Evolutionary conservation across 2,797 vertebrate species (phyloP), one percentile per base, ranked within the genome.

Genomic region (Poeciliopsis turneri): DNA sequence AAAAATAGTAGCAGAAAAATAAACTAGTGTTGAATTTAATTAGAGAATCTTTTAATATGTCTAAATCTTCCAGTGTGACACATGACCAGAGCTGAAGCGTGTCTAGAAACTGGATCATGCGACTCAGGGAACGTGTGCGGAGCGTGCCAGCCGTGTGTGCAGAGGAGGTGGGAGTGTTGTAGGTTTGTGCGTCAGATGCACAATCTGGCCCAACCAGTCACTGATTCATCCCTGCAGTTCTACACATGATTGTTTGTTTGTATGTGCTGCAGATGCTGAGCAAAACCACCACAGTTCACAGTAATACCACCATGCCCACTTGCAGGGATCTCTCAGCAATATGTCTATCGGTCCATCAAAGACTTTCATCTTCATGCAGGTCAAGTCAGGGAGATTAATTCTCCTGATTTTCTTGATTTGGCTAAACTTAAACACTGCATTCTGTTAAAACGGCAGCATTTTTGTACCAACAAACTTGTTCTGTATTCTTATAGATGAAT

Each of bases 241-340:
- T 78, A 20, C 78, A 92, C 82, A 18, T 77, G 39, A 41, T 41
- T 41, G 76, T 66, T 61, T 81, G 74, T 70, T n/a, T 71, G 78
- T 76, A 13, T 66, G 61, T 73, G 75, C 47, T 51, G 85, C 74
- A 82, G 76, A 87, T 66, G 11, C 55, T 72, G 78, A 86, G 46
- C 39, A 0, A 72, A 61, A 91, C 87, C 85, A 85, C 83, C 89
- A 86, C 86, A 89, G 90, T 89, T 84, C 90, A 88, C 76, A 85
- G 86, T 51, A 30, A 75, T 49, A 87, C 77, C 74, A 85, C 83
- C 71, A 43, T 76, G 71, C 83, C 83, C 78, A 41, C 84, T 87
- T 87, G 83, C 84, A 90, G 83, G 92, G 91, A 95, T 91, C 87
- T 87, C 89, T 93, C 93, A 92, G 91, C 84, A 84, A 20, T 20